Base-by-base conservation (phyloP, 2,888 invertebrate genomes). In the Callinectes sapidus region DNA sequence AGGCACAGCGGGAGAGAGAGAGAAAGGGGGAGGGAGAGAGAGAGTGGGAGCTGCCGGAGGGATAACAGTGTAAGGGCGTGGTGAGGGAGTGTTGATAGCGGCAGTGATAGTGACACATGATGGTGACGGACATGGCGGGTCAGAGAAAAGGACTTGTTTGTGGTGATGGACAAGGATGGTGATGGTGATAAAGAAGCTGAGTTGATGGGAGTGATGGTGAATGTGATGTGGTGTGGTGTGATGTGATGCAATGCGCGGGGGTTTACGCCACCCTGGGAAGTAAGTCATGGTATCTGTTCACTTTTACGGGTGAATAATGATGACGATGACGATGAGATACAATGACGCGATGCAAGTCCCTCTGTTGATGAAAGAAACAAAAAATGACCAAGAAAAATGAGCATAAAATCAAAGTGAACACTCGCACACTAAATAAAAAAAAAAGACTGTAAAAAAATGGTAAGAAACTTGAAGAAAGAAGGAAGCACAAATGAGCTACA, bases 381-480 rank as follows among this genome's bases (percentile, higher is more conserved):
- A 81, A 35, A 14, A 32, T 2, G 35, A 81, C 13, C 0, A 14
- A 81, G 6, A 81, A 81, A 35, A 1, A 77, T 77, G 81, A 81
- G 81, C 81, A 35, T 35, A 81, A 81, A 81, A 81, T 81, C 81
- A 81, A 81, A 81, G n/a, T 81, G 35, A 81, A 81, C 32, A 81
- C 81, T 81, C 35, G 1, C 61, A 61, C 61, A 61, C 61, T 61
- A 23, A 81, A 35, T 16, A 16, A 35, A 35, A 81, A 35, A 8
- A 0, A 16, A 39, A 3, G 39, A 39, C 5, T 35, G 35, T 10
- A 81, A 81, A 35, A 71, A 28, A 71, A 28, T 28, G 61, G 2
- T 18, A 61, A 13, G 13, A 23, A 61, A 61, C 10, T 35, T 1
- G 35, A 16, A 18, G 81, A 81, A 35, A 81, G 13, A 13, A 81